Base-by-base conservation (phyloP, 35 echinoderm and acorn worm genomes). In the Apostichopus parvimensis region DNA sequence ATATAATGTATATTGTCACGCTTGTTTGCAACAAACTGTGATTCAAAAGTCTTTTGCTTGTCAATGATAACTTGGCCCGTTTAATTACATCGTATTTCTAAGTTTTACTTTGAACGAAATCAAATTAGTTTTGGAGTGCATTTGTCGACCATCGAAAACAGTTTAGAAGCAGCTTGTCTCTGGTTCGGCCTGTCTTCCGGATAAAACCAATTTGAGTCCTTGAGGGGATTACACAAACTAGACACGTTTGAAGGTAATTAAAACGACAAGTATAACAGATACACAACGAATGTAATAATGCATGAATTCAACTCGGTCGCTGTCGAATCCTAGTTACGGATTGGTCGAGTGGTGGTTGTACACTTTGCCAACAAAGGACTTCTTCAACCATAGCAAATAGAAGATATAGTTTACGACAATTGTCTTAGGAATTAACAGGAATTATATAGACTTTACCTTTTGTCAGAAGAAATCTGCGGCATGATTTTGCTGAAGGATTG, bases 181-280 rank as follows among this genome's bases (percentile, higher is more conserved):
- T 75, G 17, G 21, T 75, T 22, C 20, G 21, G 17, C 3, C 15
- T 75, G 17, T 75, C 71, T 75, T 75, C 71, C 71, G 71, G 71
- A 7, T 18, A 6, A 75, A 75, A 75, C 71, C n/a, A 75, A 75
- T 75, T 20, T 75, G n/a, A 45, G 34, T 75, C 12, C 17, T 75
- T 75, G 71, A 75, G 71, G 7, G 71, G n/a, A 75, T 75, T 75
- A 75, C 71, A 75, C n/a, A 75, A 75, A 75, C 71, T 75, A 75
- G 71, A 75, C 20, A 75, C 17, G 11, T 75, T 75, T 75, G 71
- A 14, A 75, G 17, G 71, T 75, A 14, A 75, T 75, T 75, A 75
- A 22, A 75, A 14, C 15, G 71, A 22, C 13, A 75, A 14, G 17
- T 7, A 12, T 61, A 61, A 61, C 58, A 61, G 8, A 61, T 61